These are phyloP conservation scores for Thecocarcelia acutangulata DNA, from an alignment of 2,888 invertebrate genomes.

Conservation along the genomic window DNA sequence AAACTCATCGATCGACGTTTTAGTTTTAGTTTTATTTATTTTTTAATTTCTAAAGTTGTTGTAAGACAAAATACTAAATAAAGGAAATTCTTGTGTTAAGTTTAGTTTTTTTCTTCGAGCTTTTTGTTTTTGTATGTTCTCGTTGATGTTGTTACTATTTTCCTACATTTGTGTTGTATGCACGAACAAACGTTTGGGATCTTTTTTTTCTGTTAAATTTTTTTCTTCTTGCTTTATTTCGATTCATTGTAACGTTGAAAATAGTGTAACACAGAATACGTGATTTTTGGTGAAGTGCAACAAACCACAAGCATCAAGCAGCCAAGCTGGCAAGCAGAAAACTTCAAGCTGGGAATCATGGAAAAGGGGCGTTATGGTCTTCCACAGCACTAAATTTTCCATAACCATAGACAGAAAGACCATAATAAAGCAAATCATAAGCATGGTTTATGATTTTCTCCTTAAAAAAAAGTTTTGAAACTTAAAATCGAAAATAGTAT, in stretches of 20 bases:
- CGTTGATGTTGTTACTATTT: constrained; percentile 67
- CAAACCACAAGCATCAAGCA: constrained; percentile 52
- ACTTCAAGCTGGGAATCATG: constrained; percentile 66
- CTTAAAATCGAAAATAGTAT: constrained; percentile 1
- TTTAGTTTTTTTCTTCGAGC: constrained; percentile 14
- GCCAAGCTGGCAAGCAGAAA: constrained; percentile 29
- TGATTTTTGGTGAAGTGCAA: constrained; percentile 74
- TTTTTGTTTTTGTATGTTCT: constrained; percentile 55
- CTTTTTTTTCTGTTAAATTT: neutral
- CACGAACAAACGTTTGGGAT: constrained; percentile 71
- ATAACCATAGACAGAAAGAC: constrained; percentile 39
- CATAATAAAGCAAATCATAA: constrained; percentile 51
- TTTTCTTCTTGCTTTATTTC: constrained; percentile 48
- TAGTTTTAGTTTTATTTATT: constrained; percentile 41
- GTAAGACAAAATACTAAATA: constrained; percentile 44
- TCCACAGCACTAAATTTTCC: constrained; percentile 47
- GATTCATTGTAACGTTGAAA: constrained; percentile 73
- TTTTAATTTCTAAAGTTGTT: constrained; percentile 32
- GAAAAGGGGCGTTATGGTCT: constrained; percentile 66
- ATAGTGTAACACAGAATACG: constrained; percentile 82
- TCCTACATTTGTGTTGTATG: constrained; percentile 63
- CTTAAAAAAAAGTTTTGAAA: constrained; percentile 25
- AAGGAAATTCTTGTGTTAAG: constrained; percentile 46
- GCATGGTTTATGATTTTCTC: constrained; percentile 62
- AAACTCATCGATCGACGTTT: constrained; percentile 67